These are phyloP conservation scores for Orientallactaga sibirica DNA, from an alignment of 2,797 vertebrate species.

Conservation along the genomic window DNA sequence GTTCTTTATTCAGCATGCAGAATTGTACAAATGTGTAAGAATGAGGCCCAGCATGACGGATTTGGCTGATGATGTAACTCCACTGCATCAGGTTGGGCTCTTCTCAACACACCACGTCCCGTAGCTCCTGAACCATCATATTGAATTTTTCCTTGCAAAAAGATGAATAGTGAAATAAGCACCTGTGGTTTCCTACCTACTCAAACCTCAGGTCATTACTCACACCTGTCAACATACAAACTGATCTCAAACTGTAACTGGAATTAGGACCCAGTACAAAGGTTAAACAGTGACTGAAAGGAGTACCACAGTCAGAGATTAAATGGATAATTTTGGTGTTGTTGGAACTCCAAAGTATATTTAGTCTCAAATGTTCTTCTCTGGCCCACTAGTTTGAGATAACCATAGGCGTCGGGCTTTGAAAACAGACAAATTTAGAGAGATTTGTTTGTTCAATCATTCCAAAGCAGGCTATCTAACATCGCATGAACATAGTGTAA, in stretches of 20 bases:
- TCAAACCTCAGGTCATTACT: neutral
- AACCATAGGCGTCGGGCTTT: neutral
- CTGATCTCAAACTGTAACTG: constrained; percentile 2
- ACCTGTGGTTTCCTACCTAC: neutral
- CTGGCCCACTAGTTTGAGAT: neutral
- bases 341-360: neutral
- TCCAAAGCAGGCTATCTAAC: neutral
- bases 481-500: too few relatives aligned
- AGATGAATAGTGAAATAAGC: neutral
- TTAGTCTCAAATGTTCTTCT: neutral
- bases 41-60: neutral
- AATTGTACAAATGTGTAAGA: neutral
- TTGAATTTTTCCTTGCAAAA: constrained; percentile 28
- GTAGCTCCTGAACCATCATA: neutral
- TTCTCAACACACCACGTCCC: neutral
- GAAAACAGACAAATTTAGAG: neutral
- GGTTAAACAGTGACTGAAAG: neutral
- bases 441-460: neutral
- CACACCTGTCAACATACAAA: neutral
- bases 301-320: neutral
- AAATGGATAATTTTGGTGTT: neutral
- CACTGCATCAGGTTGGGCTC: neutral
- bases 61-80: neutral
- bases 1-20: neutral
- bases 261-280: neutral